Conservation (phyloP, 2,888 invertebrate species). For the Drosophila differens region DNA sequence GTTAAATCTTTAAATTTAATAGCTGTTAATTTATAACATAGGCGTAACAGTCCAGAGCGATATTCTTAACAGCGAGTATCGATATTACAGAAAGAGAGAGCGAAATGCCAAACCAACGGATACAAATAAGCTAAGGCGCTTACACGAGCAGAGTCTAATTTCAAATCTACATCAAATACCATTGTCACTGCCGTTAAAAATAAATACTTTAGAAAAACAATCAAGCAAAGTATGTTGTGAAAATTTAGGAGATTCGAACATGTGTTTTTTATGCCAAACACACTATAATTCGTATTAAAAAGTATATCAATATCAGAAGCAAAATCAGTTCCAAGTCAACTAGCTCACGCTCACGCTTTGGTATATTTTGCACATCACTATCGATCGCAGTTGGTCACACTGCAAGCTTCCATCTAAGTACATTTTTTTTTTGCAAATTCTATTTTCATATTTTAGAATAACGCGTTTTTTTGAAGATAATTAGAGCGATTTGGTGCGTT, state of each 20-base stretch:
- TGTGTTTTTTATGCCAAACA: not conserved
- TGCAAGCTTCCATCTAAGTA: slow-evolving; percentile 23
- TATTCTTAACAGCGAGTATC: slow-evolving; percentile 6
- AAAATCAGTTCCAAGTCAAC: not conserved
- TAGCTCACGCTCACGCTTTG: slow-evolving; percentile 6
- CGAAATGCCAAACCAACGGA: not conserved
- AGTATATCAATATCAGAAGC: not conserved
- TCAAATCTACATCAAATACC: not conserved
- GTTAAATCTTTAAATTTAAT: not conserved
- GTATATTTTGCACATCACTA: slow-evolving; percentile 21
- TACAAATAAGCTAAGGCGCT: not conserved
- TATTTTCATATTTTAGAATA: slow-evolving; percentile 60
- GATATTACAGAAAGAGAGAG: not conserved
- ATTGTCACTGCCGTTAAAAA: not conserved
- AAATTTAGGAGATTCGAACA: not conserved
- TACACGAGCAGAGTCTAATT: not conserved
- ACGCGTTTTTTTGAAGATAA: slow-evolving; percentile 36
- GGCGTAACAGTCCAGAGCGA: not conserved
- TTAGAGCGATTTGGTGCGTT: slow-evolving; percentile 20
- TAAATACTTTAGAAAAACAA: not conserved
- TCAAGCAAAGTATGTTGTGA: not conserved
- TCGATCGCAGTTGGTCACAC: slow-evolving; percentile 55
- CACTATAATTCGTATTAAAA: not conserved
- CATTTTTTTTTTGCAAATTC: slow-evolving; percentile 67
- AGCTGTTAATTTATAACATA: not conserved